Base-by-base conservation (phyloP, 2,797 vertebrate genomes). In the Sebastes melanostomus region DNA sequence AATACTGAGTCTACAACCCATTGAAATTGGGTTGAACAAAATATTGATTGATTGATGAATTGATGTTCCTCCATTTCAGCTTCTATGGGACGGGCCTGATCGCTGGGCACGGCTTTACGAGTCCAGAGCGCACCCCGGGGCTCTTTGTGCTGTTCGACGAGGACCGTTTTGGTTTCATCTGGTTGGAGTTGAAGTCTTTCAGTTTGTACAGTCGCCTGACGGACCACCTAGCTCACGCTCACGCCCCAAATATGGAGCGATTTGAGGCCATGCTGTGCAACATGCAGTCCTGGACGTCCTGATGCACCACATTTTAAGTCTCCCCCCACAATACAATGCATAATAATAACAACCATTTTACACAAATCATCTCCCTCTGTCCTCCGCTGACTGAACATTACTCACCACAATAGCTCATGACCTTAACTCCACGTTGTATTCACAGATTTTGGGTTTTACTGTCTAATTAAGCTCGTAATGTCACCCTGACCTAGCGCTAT, bases 101-200 rank as follows among this genome's bases (percentile, higher is more conserved):
- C 0, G 98, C 98, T 0, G 98, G 98, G 27, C 98, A 99, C 0
- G 98, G 98, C 88, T 99, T 99, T 81, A 99, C 98, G 52, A 99
- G 97, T 89, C 98, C 98, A 0, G 98, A 99, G 93, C 95, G 97
- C 77, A 99, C 98, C 0, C 98, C 98, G 0, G 98, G 98, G 0
- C 95, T 99, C 60, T 99, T 99, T 13, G 95, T 99, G 46, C 93
- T 98, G 20, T 99, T 99, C 0, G 98, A 99, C 0, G 96, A 98
- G 2, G 96, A 99, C 79, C 97, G 97, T 46, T 99, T 99, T 1
- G 98, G 98, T 29, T 99, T 99, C 95, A 97, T 99, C 93, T 99
- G 98, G 98, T 93, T 99, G 89, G 98, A 99, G 94, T 95, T 99
- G 27, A 98, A 99, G 87, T 99, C 98, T 72, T 99, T 99, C 93